A percentile compares a stretch with the other conserved stretches of the same genome.
These are phyloP conservation scores for Thamnophis sirtalis DNA, from an alignment of 2,113 vertebrate genomes.

Conservation along the genomic window DNA sequence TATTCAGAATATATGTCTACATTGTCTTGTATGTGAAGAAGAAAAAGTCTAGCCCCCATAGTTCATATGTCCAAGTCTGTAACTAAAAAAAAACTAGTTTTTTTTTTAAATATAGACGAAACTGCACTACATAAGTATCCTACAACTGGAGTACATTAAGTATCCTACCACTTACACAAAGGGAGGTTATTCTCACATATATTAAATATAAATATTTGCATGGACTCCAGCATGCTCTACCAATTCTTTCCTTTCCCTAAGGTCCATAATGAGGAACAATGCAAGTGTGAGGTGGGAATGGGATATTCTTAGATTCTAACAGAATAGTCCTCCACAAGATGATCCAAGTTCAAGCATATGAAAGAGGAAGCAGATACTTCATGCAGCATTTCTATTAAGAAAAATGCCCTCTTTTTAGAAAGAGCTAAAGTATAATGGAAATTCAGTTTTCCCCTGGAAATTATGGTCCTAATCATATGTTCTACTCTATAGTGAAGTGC, in stretches of 20 bases:
- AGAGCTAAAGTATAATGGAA: background rate
- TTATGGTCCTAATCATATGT: background rate
- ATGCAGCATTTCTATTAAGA: background rate
- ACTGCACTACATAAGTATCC: background rate
- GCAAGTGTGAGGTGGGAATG: background rate
- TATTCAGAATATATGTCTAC: background rate
- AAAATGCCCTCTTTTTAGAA: background rate
- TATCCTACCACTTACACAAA: background rate
- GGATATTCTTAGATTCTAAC: background rate
- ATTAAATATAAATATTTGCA: background rate
- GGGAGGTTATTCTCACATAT: background rate
- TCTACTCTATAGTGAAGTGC: background rate
- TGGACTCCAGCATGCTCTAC: background rate
- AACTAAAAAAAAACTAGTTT: background rate
- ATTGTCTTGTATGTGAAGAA: background rate
- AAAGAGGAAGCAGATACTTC: background rate
- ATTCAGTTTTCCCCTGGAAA: background rate
- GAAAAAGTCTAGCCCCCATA: background rate
- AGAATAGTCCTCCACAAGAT: background rate
- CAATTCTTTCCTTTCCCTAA: background rate
- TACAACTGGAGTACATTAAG: background rate
- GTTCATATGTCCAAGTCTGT: background rate
- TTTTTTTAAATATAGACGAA: background rate
- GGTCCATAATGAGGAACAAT: background rate
- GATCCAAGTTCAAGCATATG: background rate